Percentiles rank a stretch among this genome's conserved stretches.
These are phyloP conservation scores for Drosophila macrospina DNA, from an alignment of 2,888 invertebrate species.

Conservation along the genomic window DNA sequence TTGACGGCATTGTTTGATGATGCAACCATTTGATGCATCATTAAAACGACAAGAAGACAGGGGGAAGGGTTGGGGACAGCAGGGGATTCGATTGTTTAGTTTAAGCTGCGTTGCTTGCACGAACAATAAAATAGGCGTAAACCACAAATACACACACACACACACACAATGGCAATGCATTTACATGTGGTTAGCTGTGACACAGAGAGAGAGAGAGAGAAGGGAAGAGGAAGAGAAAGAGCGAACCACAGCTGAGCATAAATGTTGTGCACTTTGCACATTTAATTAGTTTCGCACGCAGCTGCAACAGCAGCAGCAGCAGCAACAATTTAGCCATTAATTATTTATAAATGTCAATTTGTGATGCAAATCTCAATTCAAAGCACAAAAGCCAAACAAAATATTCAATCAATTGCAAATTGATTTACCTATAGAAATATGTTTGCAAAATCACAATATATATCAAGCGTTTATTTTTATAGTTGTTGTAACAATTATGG, in stretches of 20 bases:
- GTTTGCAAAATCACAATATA: constrained; percentile 28
- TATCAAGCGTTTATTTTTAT: constrained; percentile 27
- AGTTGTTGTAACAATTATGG: constrained; percentile 8
- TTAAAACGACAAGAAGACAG: constrained; percentile 38
- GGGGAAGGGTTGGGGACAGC: too few species aligned
- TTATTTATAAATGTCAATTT: constrained; percentile 47
- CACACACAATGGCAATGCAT: constrained; percentile 32
- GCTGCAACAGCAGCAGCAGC: constrained; percentile 16
- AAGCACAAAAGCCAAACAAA: constrained; percentile 39
- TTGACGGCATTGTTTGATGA: constrained; percentile 36
- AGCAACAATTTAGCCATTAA: constrained; percentile 45
- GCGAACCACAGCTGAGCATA: neutral
- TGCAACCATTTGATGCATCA: constrained; percentile 57
- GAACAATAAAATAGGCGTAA: constrained; percentile 51
- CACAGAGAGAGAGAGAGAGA: neutral
- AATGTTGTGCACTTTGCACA: constrained; percentile 43
- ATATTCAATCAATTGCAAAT: constrained; percentile 51
- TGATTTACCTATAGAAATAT: constrained; percentile 35
- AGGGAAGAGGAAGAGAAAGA: neutral
- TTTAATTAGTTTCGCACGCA: constrained; percentile 56
- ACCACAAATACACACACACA: constrained; percentile 45
- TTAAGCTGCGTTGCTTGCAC: constrained; percentile 13
- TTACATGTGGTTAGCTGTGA: constrained; percentile 42
- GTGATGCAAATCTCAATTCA: constrained; percentile 32
- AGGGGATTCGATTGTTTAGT: constrained; percentile 15